These are phyloP conservation scores for Dipus sagitta DNA, from an alignment of 2,797 vertebrate species.

Conservation along the genomic window DNA sequence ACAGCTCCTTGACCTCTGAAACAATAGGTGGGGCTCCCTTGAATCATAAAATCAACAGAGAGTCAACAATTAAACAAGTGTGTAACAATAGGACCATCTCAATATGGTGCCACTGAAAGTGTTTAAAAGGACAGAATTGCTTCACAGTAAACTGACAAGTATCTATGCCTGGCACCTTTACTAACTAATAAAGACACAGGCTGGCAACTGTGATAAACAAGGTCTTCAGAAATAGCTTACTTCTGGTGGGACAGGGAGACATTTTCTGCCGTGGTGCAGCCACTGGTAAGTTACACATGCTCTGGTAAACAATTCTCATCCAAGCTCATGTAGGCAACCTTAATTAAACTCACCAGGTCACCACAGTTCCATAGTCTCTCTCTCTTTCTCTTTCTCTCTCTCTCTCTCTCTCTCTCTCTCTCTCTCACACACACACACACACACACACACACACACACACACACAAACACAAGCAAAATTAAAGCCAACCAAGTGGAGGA, in stretches of 20 bases:
- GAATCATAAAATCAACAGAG: constrained; percentile 81
- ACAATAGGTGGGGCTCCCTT: constrained; percentile 79
- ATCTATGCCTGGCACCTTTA: constrained; percentile 10
- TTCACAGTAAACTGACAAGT: constrained; percentile 49
- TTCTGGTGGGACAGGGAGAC: background rate
- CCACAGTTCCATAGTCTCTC: too few species aligned
- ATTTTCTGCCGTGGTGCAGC: too few species aligned
- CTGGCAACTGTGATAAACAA: constrained; percentile 33
- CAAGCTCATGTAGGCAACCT: too few species aligned
- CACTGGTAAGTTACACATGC: too few species aligned
- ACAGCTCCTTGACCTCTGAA: constrained; percentile 82
- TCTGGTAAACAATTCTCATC: too few species aligned
- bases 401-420: too few species aligned
- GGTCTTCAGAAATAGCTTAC: background rate
- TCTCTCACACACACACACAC: too few species aligned
- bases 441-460: too few species aligned
- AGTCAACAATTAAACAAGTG: constrained; percentile 68
- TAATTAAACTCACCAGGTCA: too few species aligned
- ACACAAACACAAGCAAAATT: too few species aligned
- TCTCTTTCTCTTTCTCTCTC: too few species aligned
- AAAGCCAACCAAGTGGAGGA: too few species aligned
- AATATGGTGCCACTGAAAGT: constrained; percentile 34
- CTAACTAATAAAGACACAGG: background rate
- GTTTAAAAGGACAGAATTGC: constrained; percentile 65
- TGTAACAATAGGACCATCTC: constrained; percentile 64